Percentiles rank a stretch among this genome's conserved stretches.
Evolutionary conservation across 2,888 invertebrate species (phyloP).

Genomic region (Campoplex nolae): DNA sequence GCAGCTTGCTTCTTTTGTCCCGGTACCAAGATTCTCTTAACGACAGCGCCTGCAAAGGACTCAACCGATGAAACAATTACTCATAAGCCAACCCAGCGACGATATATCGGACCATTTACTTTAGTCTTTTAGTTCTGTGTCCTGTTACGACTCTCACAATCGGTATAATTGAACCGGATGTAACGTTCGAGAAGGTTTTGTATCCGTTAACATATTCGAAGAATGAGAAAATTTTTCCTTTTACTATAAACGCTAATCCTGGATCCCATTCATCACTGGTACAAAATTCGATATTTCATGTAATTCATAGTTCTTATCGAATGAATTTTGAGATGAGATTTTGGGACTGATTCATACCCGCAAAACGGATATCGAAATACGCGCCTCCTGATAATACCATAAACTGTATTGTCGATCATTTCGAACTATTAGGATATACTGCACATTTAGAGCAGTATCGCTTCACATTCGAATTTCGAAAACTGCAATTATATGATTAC

Average conservation of each 20-base stretch:
- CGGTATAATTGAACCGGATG: constrained; percentile 36
- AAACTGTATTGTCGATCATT: no score
- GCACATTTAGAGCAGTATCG: no score
- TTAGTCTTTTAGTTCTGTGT: constrained; percentile 1
- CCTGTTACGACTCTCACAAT: not conserved
- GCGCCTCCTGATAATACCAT: no score
- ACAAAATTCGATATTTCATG: not conserved
- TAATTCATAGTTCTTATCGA: not conserved
- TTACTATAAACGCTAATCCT: not conserved
- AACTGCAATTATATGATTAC: no score
- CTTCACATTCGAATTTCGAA: no score
- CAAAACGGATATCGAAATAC: no score
- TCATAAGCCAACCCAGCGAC: constrained; percentile 8
- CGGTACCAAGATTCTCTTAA: constrained; percentile 8
- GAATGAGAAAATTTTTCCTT: not conserved
- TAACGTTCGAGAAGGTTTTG: constrained; percentile 32
- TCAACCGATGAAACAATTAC: constrained; percentile 34
- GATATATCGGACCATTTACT: not conserved
- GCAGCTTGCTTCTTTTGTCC: constrained; percentile 62
- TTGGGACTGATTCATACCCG: no score
- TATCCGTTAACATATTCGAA: not conserved
- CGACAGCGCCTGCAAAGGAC: constrained; percentile 6
- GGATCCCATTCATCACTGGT: not conserved
- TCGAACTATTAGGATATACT: no score
- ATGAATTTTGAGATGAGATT: not conserved